Evolutionary conservation across 2,888 invertebrate genomes (phyloP), one percentile per base, ranked within the genome.

Genomic region (Alitta virens): DNA sequence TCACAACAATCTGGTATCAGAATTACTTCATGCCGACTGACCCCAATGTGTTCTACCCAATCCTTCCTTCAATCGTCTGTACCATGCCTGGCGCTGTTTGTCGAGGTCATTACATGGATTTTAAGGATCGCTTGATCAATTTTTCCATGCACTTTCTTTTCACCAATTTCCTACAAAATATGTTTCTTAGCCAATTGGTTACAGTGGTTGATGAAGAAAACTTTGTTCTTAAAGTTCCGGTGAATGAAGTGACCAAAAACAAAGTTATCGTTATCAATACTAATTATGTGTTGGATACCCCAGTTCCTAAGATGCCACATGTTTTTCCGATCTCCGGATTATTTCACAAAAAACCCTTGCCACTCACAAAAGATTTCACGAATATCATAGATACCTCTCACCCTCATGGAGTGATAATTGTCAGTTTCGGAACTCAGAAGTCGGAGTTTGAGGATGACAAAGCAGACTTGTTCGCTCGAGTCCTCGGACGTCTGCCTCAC

Each of bases 381-480:
- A 27, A 60, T 16, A 42, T 43, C 25, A 27, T 60, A 33, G n/a
- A n/a, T n/a, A 25, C 23, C 7, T 42, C 42, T 60, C 53, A 53
- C 16, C 53, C 52, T 1, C 25, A 53, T 60, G 60, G 60, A 18
- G 60, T 60, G 2, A 52, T 60, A 12, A 27, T 60, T 3, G 23
- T 60, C 16, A 60, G 53, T 26, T 60, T 60, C 26, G 60, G 60
- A 3, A 60, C 60, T 5, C 43, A 53, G 23, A 27, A 53, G 2
- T 43, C 60, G 18, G 46, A 46, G 7, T 21, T 60, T 21, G 60
- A 54, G 16, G n/a, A 38, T 21, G 16, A 38, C 1, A 3, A 60
- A 26, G 54, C 60, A 2, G 54, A 60, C 1, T 53, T 54, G 7
- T 24, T 60, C 25, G 60, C 60, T 21, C 40, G 23, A 18, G 60